Evolutionary conservation across 2,797 vertebrate species (phyloP), one percentile per base, ranked within the genome.

Genomic region (Enteromius radiatus): DNA sequence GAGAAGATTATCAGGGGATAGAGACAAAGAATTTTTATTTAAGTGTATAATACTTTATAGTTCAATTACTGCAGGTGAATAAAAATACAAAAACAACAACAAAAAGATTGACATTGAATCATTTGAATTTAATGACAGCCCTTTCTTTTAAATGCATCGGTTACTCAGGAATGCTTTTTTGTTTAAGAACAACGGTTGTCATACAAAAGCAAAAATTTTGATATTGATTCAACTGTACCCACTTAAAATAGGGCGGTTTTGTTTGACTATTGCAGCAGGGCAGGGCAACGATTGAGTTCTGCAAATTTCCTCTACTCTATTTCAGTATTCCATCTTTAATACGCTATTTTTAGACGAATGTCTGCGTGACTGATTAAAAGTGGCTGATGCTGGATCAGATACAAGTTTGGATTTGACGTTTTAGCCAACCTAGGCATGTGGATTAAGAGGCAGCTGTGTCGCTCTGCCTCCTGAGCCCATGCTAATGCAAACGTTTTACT

Each of bases 401-500:
- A 70, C 79, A 78, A 83, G 45, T 83, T 56, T 67, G 69, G 70
- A 67, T 77, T 84, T 78, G 86, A 31, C 43, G 9, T 59, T 80
- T 74, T 84, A 49, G 28, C 68, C 33, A 78, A 77, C 64, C 36
- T 76, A 73, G 87, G 75, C 76, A 63, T 89, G 87, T 78, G 85
- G 89, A 89, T 88, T 86, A 89, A 73, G 84, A 84, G 49, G n/a
- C 87, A 84, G 81, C 84, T 80, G 81, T 15, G 19, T n/a, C 33
- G 80, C 84, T 87, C 81, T 23, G 78, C 88, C 85, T 76, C 83
- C 75, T n/a, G 21, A 86, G 83, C 89, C 56, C 81, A 87, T 83
- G 76, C 87, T 92, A 93, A 82, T 64, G 78, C 88, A 82, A 80
- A 78, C 83, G 86, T 91, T 89, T 89, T 92, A 85, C 86, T 92